Conservation (phyloP, 2,113 vertebrate genomes). For the Callorhinus ursinus region DNA sequence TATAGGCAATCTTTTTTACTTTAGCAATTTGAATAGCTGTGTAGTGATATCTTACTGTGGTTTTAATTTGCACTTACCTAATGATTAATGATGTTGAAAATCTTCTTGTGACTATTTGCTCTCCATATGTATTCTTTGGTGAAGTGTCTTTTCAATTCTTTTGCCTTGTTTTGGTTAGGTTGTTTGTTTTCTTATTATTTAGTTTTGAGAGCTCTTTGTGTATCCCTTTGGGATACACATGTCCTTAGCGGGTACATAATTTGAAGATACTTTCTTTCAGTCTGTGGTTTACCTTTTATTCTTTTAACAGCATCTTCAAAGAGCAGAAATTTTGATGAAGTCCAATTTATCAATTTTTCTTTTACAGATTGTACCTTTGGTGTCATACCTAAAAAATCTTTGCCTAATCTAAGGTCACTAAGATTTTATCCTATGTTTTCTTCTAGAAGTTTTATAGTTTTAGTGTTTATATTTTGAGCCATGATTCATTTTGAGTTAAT, state of each 20-base stretch:
- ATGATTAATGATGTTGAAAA: not conserved
- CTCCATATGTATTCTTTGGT: not conserved
- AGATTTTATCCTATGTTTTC: not conserved
- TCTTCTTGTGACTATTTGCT: not conserved
- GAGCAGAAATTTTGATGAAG: not conserved
- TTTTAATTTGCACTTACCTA: not conserved
- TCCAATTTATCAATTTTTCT: not conserved
- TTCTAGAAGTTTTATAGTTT: not conserved
- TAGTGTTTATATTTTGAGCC: conserved; percentile 2
- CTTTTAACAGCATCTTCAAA: not conserved
- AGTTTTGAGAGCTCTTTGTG: conserved; percentile 8
- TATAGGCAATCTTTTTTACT: not conserved
- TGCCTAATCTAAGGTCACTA: not conserved
- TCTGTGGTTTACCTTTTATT: not conserved
- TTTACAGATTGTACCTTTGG: not conserved
- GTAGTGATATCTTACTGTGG: not conserved
- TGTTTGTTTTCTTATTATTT: not conserved
- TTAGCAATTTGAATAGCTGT: not conserved
- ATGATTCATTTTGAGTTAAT: conserved; percentile 28
- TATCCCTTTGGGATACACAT: not conserved
- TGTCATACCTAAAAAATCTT: conserved; percentile 8
- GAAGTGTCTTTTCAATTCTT: not conserved
- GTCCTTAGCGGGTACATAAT: not conserved
- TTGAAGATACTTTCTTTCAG: not conserved
- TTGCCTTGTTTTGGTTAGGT: not conserved